A percentile compares a stretch with the other conserved stretches of the same genome.
Evolutionary conservation across 2,797 vertebrate species (phyloP).

Genomic region (Masticophis lateralis): DNA sequence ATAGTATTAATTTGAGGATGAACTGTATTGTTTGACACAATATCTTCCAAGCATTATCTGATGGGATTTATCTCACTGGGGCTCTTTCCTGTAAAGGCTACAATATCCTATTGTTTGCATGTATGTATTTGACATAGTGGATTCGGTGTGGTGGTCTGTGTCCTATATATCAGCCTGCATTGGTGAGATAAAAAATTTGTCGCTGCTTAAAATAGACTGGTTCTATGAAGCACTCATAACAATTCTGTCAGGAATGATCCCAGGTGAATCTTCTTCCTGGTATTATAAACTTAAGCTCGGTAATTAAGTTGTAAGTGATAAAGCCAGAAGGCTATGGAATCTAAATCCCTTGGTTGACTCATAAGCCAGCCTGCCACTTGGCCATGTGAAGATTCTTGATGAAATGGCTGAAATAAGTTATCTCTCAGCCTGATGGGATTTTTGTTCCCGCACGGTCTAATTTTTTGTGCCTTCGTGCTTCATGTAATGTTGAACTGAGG

Average conservation of each 20-base stretch:
- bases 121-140: neutral
- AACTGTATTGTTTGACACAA: neutral
- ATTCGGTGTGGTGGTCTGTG: neutral
- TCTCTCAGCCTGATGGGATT: slow-evolving; percentile 16
- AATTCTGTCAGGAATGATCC: slow-evolving; percentile 8
- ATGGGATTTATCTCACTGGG: neutral
- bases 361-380: slow-evolving; percentile 9
- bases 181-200: neutral
- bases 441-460: neutral
- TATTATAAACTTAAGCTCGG: slow-evolving; percentile 11
- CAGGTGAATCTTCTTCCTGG: neutral
- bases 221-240: neutral
- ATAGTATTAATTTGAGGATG: neutral
- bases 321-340: slow-evolving; percentile 16
- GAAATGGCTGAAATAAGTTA: slow-evolving; percentile 25
- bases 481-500: neutral
- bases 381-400: slow-evolving; percentile 13
- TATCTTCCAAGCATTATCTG: neutral
- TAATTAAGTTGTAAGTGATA: slow-evolving; percentile 35
- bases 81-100: neutral
- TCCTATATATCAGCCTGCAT: neutral
- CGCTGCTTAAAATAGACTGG: neutral
- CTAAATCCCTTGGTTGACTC: slow-evolving; percentile 22
- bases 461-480: slow-evolving; percentile 20
- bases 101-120: neutral